phyloP scores from a whole-genome alignment of 2,797 vertebrate species.

The Pipistrellus pipistrellus region DNA sequence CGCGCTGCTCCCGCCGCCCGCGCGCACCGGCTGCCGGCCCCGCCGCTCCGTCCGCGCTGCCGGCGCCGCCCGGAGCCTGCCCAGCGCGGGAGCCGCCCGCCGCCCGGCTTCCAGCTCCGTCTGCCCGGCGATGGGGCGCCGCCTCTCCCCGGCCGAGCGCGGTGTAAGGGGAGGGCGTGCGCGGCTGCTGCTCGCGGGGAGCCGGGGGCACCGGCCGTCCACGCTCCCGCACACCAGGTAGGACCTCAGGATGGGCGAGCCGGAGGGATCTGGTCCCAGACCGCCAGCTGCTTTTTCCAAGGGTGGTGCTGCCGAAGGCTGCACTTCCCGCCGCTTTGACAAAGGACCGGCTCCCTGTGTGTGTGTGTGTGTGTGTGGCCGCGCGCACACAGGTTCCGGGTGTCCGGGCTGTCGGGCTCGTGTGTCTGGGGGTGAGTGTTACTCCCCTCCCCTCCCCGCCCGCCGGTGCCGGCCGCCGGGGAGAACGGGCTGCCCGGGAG shows the following conservation, averaged over 20 bases:
- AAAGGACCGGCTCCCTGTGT: slow-evolving; percentile 17
- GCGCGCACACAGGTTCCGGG: slow-evolving; percentile 50
- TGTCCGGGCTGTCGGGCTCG: slow-evolving; percentile 52
- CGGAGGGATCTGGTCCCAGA: neutral
- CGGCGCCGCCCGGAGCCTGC: slow-evolving; percentile 72
- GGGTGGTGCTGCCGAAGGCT: neutral
- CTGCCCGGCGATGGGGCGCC: slow-evolving; percentile 77
- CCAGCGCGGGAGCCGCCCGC: slow-evolving; percentile 72
- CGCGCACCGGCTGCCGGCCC: slow-evolving; percentile 79
- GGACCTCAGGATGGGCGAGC: neutral
- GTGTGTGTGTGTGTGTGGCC: neutral
- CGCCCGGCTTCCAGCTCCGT: slow-evolving; percentile 71
- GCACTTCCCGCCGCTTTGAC: slow-evolving; percentile 12
- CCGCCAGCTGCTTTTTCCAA: slow-evolving; percentile 13
- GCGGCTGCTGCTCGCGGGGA: neutral
- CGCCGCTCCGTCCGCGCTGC: slow-evolving; percentile 56
- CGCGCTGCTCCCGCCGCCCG: slow-evolving; percentile 78
- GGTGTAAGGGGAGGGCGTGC: slow-evolving; percentile 73
- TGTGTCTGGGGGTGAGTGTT: slow-evolving; percentile 60
- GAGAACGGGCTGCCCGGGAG: slow-evolving; percentile 30
- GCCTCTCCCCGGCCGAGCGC: slow-evolving; percentile 76
- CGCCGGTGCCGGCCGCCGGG: slow-evolving; percentile 34
- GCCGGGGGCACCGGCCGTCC: slow-evolving; percentile 25
- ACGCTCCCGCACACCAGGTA: slow-evolving; percentile 80
- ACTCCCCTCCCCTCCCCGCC: neutral